These are phyloP conservation scores for Hipparchia sbordonii DNA, from an alignment of 2,888 invertebrate genomes.

Conservation along the genomic window DNA sequence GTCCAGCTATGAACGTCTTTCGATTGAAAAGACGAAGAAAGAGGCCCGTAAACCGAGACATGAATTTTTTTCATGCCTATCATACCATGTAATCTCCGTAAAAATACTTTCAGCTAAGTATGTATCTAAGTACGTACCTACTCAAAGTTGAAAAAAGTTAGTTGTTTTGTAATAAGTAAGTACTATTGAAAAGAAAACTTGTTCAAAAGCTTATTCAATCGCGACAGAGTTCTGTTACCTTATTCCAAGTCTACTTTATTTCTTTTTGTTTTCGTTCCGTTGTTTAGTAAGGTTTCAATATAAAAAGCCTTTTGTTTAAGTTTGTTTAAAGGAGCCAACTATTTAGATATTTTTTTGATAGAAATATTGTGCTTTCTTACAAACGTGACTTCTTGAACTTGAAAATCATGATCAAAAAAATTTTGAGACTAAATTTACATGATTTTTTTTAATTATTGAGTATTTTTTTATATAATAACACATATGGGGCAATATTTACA, in stretches of 20 bases:
- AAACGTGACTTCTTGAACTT: neutral
- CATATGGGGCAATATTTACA: too few species aligned
- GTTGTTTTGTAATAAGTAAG: neutral
- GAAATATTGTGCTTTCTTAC: neutral
- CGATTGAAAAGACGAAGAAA: too few species aligned
- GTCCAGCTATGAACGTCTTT: too few species aligned
- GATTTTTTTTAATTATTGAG: too few species aligned
- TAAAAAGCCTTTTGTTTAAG: neutral
- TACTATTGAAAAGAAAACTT: constrained; percentile 4
- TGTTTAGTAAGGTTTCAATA: constrained; percentile 1
- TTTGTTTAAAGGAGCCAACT: too few species aligned
- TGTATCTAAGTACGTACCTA: neutral
- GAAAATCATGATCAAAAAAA: too few species aligned
- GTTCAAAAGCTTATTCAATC: constrained; percentile 13
- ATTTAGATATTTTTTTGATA: neutral
- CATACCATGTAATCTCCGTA: neutral
- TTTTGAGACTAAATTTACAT: too few species aligned
- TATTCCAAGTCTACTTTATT: neutral
- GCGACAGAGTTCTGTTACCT: constrained; percentile 12
- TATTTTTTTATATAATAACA: too few species aligned
- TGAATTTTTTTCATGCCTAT: too few species aligned
- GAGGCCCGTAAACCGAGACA: too few species aligned
- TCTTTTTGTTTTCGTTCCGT: constrained; percentile 2
- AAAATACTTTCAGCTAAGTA: neutral
- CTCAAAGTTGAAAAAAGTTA: neutral